A percentile compares a stretch with the other conserved stretches of the same genome.
Evolutionary conservation across 2,113 vertebrate species (phyloP).

Genomic region (Canis aureus): DNA sequence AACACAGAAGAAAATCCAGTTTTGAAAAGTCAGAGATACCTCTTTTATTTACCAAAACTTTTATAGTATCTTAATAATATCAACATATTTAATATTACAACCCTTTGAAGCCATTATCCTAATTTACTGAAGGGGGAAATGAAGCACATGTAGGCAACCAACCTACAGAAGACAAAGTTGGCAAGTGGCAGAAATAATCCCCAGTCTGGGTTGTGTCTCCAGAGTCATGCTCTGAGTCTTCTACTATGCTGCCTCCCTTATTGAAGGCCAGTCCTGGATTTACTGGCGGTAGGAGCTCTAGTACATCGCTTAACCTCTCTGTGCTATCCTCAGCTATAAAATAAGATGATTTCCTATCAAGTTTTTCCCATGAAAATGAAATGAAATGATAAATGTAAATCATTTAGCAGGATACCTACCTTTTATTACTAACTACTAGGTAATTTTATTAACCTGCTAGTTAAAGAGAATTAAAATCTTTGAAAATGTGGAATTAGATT

Average conservation of each 20-base stretch:
- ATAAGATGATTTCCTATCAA: background rate
- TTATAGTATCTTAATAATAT: background rate
- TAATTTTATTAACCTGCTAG: background rate
- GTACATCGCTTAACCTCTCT: background rate
- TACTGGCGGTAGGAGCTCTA: background rate
- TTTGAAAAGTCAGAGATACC: background rate
- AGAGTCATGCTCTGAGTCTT: fast-evolving
- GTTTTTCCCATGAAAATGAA: background rate
- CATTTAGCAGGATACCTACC: no score
- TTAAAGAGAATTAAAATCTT: background rate
- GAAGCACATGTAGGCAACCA: background rate
- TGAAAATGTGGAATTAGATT: background rate
- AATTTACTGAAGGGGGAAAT: background rate
- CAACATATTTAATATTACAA: no score
- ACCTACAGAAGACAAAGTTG: background rate
- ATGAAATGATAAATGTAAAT: background rate
- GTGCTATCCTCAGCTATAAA: background rate
- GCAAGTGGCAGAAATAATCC: background rate
- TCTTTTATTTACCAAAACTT: background rate
- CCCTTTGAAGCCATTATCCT: background rate
- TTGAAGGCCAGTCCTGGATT: fast-evolving
- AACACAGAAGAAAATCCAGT: background rate
- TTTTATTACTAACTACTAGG: background rate
- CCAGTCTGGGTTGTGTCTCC: fast-evolving
- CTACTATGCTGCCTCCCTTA: fast-evolving